Evolutionary conservation across 2,113 vertebrate species (phyloP).

Genomic region (Brienomyrus longianalis): DNA sequence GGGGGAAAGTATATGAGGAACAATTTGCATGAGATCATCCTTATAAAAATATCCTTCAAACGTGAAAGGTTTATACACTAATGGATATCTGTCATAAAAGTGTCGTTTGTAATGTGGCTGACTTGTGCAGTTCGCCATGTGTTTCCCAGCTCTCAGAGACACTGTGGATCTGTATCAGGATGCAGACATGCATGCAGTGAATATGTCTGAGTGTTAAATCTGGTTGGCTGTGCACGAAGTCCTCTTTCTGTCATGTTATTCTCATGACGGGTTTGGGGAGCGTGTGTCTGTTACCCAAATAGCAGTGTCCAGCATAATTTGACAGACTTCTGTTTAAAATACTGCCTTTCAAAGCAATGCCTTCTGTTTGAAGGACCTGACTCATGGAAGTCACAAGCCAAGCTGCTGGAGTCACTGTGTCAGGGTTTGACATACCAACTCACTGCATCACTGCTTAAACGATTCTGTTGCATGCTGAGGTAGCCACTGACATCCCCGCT

Average conservation of each 20-base stretch:
- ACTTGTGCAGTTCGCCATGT: slow-evolving; percentile 21
- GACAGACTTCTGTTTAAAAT: neutral
- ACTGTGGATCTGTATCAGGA: neutral
- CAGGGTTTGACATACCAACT: neutral
- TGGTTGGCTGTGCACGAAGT: neutral
- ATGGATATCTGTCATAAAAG: slow-evolving; percentile 22
- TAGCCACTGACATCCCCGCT: neutral
- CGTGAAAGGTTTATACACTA: slow-evolving; percentile 22
- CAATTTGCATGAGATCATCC: slow-evolving; percentile 37
- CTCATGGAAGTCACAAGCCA: neutral
- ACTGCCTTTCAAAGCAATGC: neutral
- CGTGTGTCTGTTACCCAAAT: neutral
- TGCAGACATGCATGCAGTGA: neutral
- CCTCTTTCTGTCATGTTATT: neutral
- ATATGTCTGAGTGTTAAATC: neutral
- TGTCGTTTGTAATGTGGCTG: slow-evolving; percentile 19
- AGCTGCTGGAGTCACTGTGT: neutral
- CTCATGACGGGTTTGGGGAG: neutral
- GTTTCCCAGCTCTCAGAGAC: slow-evolving; percentile 15
- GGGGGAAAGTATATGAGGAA: slow-evolving; percentile 30
- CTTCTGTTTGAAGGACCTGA: neutral
- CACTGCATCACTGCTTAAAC: neutral
- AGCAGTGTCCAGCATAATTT: neutral
- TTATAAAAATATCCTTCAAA: slow-evolving; percentile 14
- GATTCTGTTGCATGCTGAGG: neutral